Evolutionary conservation across 2,113 vertebrate genomes (phyloP).

Genomic region (Hemibagrus wyckioides): DNA sequence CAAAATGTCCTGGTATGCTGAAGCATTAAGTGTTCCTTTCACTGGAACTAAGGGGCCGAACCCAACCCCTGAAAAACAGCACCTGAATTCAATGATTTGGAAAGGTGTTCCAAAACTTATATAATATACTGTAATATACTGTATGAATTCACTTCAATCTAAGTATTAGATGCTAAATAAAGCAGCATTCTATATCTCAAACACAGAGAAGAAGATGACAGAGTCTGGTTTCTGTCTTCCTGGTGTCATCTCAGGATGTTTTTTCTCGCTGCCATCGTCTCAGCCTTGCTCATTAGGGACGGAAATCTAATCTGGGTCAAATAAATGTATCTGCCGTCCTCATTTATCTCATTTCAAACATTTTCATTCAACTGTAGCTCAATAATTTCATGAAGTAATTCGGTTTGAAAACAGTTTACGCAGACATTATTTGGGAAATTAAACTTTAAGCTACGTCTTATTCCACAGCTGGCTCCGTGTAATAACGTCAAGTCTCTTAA

Average conservation of each 20-base stretch:
- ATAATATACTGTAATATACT: too few relatives aligned
- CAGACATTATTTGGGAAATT: neutral
- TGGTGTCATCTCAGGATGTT: neutral
- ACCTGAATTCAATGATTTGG: too few relatives aligned
- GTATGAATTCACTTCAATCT: too few relatives aligned
- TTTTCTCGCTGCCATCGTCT: neutral
- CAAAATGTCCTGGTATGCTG: too few relatives aligned
- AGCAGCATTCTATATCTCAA: neutral
- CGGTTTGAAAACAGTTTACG: neutral
- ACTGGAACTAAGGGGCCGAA: too few relatives aligned
- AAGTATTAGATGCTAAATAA: neutral
- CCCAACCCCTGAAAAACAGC: too few relatives aligned
- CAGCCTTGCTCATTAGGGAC: neutral
- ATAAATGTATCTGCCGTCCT: neutral
- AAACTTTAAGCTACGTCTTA: neutral
- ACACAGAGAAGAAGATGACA: neutral
- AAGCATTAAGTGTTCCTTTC: too few relatives aligned
- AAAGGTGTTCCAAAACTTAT: too few relatives aligned
- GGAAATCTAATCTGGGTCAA: neutral
- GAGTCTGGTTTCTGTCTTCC: constrained; percentile 5
- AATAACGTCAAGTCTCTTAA: neutral
- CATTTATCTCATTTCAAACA: neutral
- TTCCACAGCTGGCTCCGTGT: neutral
- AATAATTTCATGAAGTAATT: neutral
- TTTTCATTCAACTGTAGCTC: neutral